phyloP scores from a whole-genome alignment of 2,113 vertebrate genomes.

The Taxidea taxus region DNA sequence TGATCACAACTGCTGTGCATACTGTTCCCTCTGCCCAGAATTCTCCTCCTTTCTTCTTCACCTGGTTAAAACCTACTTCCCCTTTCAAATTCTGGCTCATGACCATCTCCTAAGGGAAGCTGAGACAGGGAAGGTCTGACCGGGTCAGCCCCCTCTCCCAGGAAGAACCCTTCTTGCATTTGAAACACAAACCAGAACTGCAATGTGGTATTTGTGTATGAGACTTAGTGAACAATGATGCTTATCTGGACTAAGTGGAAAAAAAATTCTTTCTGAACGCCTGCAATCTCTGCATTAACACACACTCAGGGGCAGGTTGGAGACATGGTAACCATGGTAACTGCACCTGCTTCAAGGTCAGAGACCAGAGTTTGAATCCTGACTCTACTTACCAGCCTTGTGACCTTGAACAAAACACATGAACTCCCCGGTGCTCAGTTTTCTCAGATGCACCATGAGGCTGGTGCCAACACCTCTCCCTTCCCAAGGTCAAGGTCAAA shows the following conservation, averaged over 20 bases:
- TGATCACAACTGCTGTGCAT: accelerated
- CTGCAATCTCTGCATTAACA: background rate
- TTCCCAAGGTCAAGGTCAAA: background rate
- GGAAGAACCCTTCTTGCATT: too few relatives aligned
- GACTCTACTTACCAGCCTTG: background rate
- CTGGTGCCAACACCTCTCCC: background rate
- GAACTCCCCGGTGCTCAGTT: background rate
- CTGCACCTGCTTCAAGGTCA: background rate
- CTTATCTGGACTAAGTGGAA: background rate
- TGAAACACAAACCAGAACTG: background rate
- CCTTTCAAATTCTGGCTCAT: background rate
- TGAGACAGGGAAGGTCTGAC: background rate
- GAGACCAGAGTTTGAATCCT: background rate
- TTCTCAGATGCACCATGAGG: background rate
- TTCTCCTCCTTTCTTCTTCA: background rate
- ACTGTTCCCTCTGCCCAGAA: background rate
- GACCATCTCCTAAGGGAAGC: background rate
- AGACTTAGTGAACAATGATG: background rate
- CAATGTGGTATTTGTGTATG: background rate
- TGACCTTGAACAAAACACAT: background rate
- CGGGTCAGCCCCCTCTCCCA: background rate
- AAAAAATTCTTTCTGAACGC: background rate
- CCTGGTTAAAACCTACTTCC: background rate
- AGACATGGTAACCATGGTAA: background rate
- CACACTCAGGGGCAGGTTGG: background rate